Conservation (phyloP, 2,113 vertebrate genomes). For the Meles meles region DNA sequence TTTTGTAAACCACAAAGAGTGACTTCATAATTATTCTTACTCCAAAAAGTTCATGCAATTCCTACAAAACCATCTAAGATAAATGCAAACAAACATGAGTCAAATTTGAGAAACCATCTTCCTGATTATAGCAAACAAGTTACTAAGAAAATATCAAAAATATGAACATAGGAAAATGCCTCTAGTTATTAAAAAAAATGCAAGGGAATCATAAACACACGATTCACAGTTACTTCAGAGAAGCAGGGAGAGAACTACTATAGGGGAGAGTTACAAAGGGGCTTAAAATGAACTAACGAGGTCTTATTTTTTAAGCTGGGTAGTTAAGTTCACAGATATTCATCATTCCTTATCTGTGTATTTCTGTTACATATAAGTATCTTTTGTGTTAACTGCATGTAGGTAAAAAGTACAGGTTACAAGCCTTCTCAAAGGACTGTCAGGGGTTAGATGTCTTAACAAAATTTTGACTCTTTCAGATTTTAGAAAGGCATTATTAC, state of each 20-base stretch:
- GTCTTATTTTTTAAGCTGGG: neutral
- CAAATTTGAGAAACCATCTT: conserved; percentile 14
- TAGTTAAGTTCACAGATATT: neutral
- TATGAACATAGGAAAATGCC: neutral
- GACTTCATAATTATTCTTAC: neutral
- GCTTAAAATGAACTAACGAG: neutral
- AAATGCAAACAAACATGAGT: conserved; percentile 10
- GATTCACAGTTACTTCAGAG: neutral
- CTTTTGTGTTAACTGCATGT: neutral
- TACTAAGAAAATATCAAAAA: conserved; percentile 11
- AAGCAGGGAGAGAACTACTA: neutral
- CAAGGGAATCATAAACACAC: neutral
- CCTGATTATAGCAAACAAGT: neutral
- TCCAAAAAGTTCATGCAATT: neutral
- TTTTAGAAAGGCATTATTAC: neutral
- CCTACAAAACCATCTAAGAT: conserved; percentile 1
- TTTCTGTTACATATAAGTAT: neutral
- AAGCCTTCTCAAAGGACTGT: neutral
- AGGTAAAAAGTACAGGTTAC: neutral
- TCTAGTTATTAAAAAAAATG: neutral
- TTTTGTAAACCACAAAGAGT: neutral
- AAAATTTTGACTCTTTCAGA: neutral
- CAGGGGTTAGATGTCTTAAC: neutral
- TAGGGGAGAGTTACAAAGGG: neutral
- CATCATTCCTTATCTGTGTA: neutral